Conservation (phyloP, 2,113 vertebrate genomes). For the Dascyllus trimaculatus region DNA sequence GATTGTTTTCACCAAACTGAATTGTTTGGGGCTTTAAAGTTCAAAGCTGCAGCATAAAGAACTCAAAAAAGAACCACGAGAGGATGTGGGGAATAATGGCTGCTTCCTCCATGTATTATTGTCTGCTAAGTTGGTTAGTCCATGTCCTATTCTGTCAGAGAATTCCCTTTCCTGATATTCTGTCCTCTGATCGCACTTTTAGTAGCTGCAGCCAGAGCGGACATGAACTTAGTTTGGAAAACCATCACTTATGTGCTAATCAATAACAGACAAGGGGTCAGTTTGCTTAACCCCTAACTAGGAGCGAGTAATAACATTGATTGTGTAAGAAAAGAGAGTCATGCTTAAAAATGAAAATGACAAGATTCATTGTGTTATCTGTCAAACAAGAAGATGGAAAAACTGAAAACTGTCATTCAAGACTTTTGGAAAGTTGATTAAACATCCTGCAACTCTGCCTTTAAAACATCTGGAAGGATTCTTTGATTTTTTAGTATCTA, state of each 20-base stretch:
- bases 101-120: constrained; percentile 73
- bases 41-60: constrained; percentile 60
- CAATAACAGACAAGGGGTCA: constrained; percentile 46
- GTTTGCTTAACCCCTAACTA: constrained; percentile 55
- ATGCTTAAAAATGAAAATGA: neutral
- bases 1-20: constrained; percentile 51
- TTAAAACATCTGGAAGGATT: neutral
- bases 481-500: neutral
- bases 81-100: constrained; percentile 74
- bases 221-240: constrained; percentile 53
- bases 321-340: neutral
- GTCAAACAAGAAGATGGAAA: constrained; percentile 8
- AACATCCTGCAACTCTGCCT: constrained; percentile 9
- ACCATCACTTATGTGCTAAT: neutral
- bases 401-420: neutral
- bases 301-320: constrained; percentile 25
- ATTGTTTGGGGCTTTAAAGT: constrained; percentile 39
- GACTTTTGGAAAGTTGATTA: neutral
- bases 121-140: constrained; percentile 48
- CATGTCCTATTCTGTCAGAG: constrained; percentile 38
- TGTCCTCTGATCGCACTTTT: constrained; percentile 28
- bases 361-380: neutral
- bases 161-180: constrained; percentile 62
- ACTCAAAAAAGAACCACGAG: constrained; percentile 33
- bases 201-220: constrained; percentile 41